Conservation (phyloP, 1,140 invertebrate genomes). For the Neodiprion virginianus region DNA sequence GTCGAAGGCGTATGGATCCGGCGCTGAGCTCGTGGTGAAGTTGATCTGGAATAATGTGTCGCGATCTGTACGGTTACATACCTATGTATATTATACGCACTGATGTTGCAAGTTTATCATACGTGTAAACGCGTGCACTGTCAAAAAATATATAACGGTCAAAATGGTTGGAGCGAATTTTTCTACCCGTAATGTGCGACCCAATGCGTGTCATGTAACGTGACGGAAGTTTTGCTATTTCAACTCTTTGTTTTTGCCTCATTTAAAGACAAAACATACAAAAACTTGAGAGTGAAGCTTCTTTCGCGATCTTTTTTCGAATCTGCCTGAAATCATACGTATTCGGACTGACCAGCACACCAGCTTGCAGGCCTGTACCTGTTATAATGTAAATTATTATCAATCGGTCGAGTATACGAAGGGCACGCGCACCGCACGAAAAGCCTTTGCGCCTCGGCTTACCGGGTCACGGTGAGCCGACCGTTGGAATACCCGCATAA, state of each 20-base stretch:
- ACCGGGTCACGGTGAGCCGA: not conserved
- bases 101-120: slow-evolving; percentile 13
- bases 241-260: too few relatives aligned
- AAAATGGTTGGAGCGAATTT: not conserved
- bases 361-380: too few relatives aligned
- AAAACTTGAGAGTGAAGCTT: too few relatives aligned
- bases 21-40: slow-evolving; percentile 48
- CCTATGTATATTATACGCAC: not conserved
- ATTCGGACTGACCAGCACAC: too few relatives aligned
- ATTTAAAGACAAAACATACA: too few relatives aligned
- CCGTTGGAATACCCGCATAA: slow-evolving; percentile 39
- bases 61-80: too few relatives aligned
- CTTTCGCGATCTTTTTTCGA: too few relatives aligned
- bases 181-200: not conserved
- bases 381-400: not conserved
- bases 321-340: too few relatives aligned
- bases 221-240: too few relatives aligned
- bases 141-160: not conserved
- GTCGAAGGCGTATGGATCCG: slow-evolving; percentile 83
- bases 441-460: too few relatives aligned
- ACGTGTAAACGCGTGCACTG: not conserved
- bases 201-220: too few relatives aligned
- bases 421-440: too few relatives aligned
- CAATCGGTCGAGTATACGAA: slow-evolving; percentile 29
- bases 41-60: slow-evolving; percentile 41